These are phyloP conservation scores for Orchesella cincta DNA, from an alignment of 1,140 invertebrate species.

Conservation along the genomic window DNA sequence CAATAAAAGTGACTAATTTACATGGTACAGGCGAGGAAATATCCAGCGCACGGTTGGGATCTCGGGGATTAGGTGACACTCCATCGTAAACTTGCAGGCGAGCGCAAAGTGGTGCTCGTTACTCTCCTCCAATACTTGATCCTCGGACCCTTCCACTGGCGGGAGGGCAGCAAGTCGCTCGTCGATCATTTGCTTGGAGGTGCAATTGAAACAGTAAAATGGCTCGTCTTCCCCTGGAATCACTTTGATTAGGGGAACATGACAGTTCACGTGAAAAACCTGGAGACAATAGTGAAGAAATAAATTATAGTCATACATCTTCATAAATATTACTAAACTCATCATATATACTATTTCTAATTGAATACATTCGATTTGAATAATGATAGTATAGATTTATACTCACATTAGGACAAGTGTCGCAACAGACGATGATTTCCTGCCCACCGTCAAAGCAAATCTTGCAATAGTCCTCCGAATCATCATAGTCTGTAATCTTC, in stretches of 20 bases:
- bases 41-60: slow-evolving; percentile 4
- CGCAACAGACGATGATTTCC: slow-evolving; percentile 45
- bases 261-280: slow-evolving; percentile 48
- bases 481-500: slow-evolving; percentile 29
- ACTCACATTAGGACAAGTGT: slow-evolving; percentile 44
- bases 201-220: slow-evolving; percentile 43
- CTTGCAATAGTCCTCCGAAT: slow-evolving; percentile 46
- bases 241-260: slow-evolving; percentile 33
- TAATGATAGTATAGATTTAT: no score
- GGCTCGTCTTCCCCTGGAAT: slow-evolving; percentile 32
- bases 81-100: slow-evolving; percentile 42
- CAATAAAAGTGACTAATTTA: slow-evolving; percentile 28
- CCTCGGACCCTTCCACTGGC: not conserved
- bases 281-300: no score
- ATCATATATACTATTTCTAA: no score
- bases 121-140: no score
- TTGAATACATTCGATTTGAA: no score
- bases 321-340: no score
- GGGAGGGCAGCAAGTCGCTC: not conserved
- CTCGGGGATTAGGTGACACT: slow-evolving; percentile 35
- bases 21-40: slow-evolving; percentile 33
- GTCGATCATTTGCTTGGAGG: not conserved
- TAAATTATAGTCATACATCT: no score
- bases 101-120: slow-evolving; percentile 2
- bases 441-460: slow-evolving; percentile 45